Base-by-base conservation (phyloP, 2,113 vertebrate species). In the Kobus ellipsiprymnus region DNA sequence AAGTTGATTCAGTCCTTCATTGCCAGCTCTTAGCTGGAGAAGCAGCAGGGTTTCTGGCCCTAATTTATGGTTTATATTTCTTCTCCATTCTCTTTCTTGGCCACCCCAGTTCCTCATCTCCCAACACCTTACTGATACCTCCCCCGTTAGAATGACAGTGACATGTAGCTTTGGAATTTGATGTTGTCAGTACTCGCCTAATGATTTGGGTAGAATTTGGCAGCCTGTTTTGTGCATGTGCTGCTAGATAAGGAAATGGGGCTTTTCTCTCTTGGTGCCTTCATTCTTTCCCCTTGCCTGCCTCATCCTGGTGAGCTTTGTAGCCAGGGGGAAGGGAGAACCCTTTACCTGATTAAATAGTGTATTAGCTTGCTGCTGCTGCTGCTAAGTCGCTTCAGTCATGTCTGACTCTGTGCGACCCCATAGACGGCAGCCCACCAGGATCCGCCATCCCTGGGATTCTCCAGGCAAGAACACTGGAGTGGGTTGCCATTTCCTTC, bases 11-110 rank as follows among this genome's bases (percentile, higher is more conserved):
- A 4, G 89, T 94, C 84, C 54, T 95, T 91, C 94, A 4, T 87
- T 98, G 90, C 57, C 85, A n/a, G n/a, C 16, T 97, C 86, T 91
- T 96, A 94, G 82, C 57, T 94, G 96, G 92, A 91, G 94, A 91
- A 92, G 50, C 94, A 91, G 88, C 96, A 90, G 77, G 48, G 27
- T 17, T 64, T 97, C 40, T 40, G 59, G 15, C 30, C 94, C 40
- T 98, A 57, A 40, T 6, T 93, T 78, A 67, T 36, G 27, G 46
- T 92, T 96, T 95, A 55, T 9, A 88, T 94, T 97, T 88, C 81
- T 93, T 83, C 60, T 93, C 59, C 64, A 36, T 77, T 92, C 30
- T 33, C 0, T 16, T 17, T 95, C 1, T 11, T 86, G 87, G 16
- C 93, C 5, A 10, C 87, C 62, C 57, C 91, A 74, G 36, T 89